These are phyloP conservation scores for Gymnocypris eckloni DNA, from an alignment of 2,797 vertebrate species.

Conservation along the genomic window DNA sequence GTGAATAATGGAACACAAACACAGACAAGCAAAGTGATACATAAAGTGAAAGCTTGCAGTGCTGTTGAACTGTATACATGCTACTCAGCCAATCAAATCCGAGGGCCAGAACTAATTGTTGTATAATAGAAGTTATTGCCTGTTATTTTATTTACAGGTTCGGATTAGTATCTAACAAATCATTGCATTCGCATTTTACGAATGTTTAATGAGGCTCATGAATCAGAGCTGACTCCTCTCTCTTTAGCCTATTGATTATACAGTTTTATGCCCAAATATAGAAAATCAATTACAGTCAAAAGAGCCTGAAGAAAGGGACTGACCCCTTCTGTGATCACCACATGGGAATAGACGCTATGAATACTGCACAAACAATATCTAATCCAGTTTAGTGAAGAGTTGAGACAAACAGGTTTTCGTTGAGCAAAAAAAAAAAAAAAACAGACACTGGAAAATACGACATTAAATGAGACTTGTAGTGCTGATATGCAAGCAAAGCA, in stretches of 20 bases:
- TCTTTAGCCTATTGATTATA: constrained; percentile 26
- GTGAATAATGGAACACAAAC: neutral
- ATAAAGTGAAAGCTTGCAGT: neutral
- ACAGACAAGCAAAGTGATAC: neutral
- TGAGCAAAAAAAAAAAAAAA: neutral
- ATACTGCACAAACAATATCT: constrained; percentile 10
- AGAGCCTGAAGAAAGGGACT: neutral
- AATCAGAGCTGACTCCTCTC: constrained; percentile 22
- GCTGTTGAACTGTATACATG: neutral
- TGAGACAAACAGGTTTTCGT: neutral
- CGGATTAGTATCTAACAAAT: neutral
- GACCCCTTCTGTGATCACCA: neutral
- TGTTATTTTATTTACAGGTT: neutral
- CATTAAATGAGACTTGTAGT: neutral
- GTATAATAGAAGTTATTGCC: neutral
- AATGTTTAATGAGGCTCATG: constrained; percentile 6
- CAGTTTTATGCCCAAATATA: neutral
- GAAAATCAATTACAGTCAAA: neutral
- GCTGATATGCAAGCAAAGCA: neutral
- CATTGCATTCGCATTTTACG: neutral
- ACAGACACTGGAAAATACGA: neutral
- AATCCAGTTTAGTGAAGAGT: neutral
- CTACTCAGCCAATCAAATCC: neutral
- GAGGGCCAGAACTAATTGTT: neutral
- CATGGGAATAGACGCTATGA: neutral